Percentiles rank a stretch among this genome's conserved stretches.
Conservation (phyloP, 2,888 invertebrate genomes). For the Drosophila mayaguana region DNA sequence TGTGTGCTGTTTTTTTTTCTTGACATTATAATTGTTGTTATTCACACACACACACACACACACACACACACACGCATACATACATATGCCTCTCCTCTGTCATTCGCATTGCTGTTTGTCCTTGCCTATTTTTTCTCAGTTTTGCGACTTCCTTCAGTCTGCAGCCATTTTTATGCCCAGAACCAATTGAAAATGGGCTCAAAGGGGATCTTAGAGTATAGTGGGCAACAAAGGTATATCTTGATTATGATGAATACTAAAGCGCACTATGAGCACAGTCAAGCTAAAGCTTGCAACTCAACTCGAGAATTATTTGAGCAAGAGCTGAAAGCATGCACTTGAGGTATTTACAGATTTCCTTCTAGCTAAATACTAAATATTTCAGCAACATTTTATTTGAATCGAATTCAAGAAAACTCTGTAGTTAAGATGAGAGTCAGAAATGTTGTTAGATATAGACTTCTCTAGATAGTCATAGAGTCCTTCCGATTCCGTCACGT, state of each 20-base stretch:
- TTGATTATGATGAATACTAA: background rate
- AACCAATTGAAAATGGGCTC: background rate
- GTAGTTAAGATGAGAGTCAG: too few species aligned
- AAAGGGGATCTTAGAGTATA: background rate
- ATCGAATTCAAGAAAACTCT: too few species aligned
- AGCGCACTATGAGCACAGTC: background rate
- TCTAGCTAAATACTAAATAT: too few species aligned
- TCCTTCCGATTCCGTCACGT: background rate
- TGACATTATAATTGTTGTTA: constrained; percentile 26
- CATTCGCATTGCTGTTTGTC: constrained; percentile 50
- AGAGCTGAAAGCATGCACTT: too few species aligned
- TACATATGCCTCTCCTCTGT: constrained; percentile 25
- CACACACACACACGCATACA: constrained; percentile 8
- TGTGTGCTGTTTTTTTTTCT: constrained; percentile 11
- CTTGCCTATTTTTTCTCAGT: constrained; percentile 9
- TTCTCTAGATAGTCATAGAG: background rate
- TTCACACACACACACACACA: background rate
- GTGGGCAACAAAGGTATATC: too few species aligned
- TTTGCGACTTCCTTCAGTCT: background rate
- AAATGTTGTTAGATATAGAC: background rate
- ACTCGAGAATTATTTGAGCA: background rate
- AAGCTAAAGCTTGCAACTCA: background rate
- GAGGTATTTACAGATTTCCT: background rate
- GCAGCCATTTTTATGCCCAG: background rate
- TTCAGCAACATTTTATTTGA: too few species aligned